Percentiles rank a stretch among this genome's conserved stretches.
phyloP scores from a whole-genome alignment of 2,888 invertebrate species.

The Brenthis daphne region DNA sequence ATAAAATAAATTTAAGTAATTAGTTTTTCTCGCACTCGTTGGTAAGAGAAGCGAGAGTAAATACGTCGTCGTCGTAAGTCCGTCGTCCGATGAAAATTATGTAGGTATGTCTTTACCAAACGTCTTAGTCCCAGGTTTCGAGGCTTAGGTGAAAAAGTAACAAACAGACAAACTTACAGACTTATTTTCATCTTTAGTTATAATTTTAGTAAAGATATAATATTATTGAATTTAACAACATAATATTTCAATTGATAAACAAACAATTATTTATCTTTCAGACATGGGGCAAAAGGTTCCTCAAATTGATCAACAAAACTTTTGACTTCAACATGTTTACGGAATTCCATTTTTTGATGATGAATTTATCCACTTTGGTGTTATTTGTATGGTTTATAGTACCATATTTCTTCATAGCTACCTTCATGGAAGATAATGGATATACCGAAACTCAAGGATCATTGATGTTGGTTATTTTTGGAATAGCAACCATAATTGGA shows the following conservation, averaged over 20 bases:
- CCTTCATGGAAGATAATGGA: slow-evolving; percentile 85
- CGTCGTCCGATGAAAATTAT: too few relatives aligned
- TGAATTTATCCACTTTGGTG: slow-evolving; percentile 94
- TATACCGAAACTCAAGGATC: slow-evolving; percentile 88
- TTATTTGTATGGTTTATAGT: slow-evolving; percentile 97
- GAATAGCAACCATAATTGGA: slow-evolving; percentile 94
- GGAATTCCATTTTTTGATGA: slow-evolving; percentile 90
- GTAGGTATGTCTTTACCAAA: too few relatives aligned
- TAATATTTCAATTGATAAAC: neutral
- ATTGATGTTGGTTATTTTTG: slow-evolving; percentile 91
- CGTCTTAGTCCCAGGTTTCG: too few relatives aligned
- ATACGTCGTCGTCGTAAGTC: too few relatives aligned
- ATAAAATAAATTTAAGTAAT: too few relatives aligned
- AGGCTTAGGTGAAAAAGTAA: too few relatives aligned
- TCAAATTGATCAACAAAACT: slow-evolving; percentile 86
- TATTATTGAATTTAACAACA: neutral
- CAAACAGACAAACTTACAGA: too few relatives aligned
- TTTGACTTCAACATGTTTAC: slow-evolving; percentile 93
- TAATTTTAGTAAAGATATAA: neutral
- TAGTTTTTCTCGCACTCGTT: too few relatives aligned
- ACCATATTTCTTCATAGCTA: slow-evolving; percentile 95
- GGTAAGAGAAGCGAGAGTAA: too few relatives aligned
- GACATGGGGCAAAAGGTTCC: slow-evolving; percentile 87
- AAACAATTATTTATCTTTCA: slow-evolving; percentile 61
- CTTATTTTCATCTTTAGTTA: too few relatives aligned